Evolutionary conservation across 1,140 invertebrate species (phyloP).

Genomic region (Stenopsyche tienmushanensis): DNA sequence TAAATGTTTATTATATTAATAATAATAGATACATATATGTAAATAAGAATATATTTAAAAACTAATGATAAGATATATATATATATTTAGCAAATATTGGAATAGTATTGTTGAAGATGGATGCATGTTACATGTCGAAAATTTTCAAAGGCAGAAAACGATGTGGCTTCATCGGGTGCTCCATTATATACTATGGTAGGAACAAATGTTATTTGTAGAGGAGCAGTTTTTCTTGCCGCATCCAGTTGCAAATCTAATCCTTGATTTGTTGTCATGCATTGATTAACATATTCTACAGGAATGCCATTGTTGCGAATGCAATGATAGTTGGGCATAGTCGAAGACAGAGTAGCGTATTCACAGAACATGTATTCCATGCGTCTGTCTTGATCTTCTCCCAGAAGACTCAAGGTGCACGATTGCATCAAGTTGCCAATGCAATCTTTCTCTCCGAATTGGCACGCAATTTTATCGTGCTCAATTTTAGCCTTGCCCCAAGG

Average conservation of each 20-base stretch:
- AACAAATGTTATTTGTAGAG: slow-evolving; percentile 26
- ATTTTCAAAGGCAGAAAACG: slow-evolving; percentile 25
- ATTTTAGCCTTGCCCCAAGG: slow-evolving; percentile 48
- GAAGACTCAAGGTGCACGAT: slow-evolving; percentile 46
- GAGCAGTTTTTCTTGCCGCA: slow-evolving; percentile 21
- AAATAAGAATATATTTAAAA: no score
- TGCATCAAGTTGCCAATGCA: slow-evolving; percentile 51
- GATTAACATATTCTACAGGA: neutral
- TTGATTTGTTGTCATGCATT: slow-evolving; percentile 17
- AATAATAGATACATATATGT: no score
- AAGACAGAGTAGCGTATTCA: slow-evolving; percentile 43
- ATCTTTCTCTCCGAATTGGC: slow-evolving; percentile 46
- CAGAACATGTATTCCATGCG: slow-evolving; percentile 49
- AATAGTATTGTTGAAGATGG: slow-evolving; percentile 17
- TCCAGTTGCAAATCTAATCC: slow-evolving; percentile 17
- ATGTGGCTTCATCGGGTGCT: slow-evolving; percentile 6
- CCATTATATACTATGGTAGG: slow-evolving; percentile 34
- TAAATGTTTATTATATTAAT: no score
- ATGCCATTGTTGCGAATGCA: slow-evolving; percentile 25
- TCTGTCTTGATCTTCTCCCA: slow-evolving; percentile 44
- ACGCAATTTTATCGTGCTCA: slow-evolving; percentile 39
- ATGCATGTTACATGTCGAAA: slow-evolving; percentile 32
- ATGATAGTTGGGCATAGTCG: slow-evolving; percentile 22
- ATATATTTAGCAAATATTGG: neutral
- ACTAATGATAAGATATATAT: neutral